Percentiles rank a stretch among this genome's conserved stretches.
These are phyloP conservation scores for Steatornis caripensis DNA, from an alignment of 2,113 vertebrate species.

Conservation along the genomic window DNA sequence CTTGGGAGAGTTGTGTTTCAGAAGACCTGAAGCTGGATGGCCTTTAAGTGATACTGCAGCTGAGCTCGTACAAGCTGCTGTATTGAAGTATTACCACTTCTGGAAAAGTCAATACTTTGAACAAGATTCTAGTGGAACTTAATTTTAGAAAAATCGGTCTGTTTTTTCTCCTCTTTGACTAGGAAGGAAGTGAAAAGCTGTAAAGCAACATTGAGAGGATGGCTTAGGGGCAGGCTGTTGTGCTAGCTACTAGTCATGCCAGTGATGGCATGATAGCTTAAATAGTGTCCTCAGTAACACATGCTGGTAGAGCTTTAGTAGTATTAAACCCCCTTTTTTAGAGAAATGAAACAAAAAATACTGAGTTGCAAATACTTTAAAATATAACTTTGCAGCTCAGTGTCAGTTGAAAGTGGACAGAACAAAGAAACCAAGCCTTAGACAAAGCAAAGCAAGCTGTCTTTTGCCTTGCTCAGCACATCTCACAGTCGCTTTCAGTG, in stretches of 20 bases:
- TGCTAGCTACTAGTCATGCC: neutral
- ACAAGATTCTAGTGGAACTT: neutral
- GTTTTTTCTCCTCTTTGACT: neutral
- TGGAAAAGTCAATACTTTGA: neutral
- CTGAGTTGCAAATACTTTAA: neutral
- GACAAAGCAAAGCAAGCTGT: neutral
- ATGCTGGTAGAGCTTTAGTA: neutral
- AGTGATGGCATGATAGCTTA: neutral
- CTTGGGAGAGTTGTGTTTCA: neutral
- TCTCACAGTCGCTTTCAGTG: fast-evolving
- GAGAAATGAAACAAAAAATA: neutral
- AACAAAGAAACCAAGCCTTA: neutral
- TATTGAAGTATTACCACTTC: neutral
- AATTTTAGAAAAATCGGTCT: neutral
- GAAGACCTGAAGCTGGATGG: neutral
- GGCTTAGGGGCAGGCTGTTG: neutral
- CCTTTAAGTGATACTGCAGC: neutral
- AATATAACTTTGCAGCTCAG: neutral
- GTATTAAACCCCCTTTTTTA: neutral
- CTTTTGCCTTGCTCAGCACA: neutral
- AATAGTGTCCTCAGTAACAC: neutral
- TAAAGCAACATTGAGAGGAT: neutral
- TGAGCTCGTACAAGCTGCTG: neutral
- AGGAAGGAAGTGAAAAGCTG: neutral
- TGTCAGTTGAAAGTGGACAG: neutral